phyloP scores from a whole-genome alignment of 1,140 invertebrate genomes.

The Ridgeia piscesae region DNA sequence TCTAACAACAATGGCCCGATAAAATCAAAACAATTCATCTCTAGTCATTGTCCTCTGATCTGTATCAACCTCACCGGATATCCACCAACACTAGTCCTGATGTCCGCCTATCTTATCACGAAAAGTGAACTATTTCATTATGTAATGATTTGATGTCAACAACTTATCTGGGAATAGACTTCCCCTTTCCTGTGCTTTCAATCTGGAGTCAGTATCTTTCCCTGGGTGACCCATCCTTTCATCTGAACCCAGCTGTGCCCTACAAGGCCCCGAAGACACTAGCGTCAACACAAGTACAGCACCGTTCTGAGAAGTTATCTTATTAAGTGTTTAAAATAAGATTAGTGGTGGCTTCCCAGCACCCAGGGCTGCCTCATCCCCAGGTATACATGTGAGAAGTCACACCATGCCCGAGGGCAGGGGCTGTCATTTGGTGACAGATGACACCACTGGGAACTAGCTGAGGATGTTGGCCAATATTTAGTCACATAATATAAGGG shows the following conservation, averaged over 20 bases:
- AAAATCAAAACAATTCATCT: background rate
- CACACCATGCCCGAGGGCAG: background rate
- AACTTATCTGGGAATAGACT: background rate
- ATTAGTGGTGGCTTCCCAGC: background rate
- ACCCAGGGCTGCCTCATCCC: too few relatives aligned
- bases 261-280: background rate
- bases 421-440: background rate
- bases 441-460: background rate
- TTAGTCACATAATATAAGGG: background rate
- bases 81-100: background rate
- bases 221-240: background rate
- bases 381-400: background rate
- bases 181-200: background rate
- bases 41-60: background rate
- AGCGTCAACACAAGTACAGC: background rate
- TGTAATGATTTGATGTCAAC: background rate
- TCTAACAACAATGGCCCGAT: background rate
- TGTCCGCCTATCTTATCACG: background rate
- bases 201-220: background rate
- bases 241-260: background rate
- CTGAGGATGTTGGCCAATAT: background rate
- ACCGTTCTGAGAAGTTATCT: background rate
- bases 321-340: background rate
- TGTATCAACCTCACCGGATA: background rate
- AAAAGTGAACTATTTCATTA: background rate